Evolutionary conservation across 2,888 invertebrate genomes (phyloP), one percentile per base, ranked within the genome.

Genomic region (Oxyscelio sp.): DNA sequence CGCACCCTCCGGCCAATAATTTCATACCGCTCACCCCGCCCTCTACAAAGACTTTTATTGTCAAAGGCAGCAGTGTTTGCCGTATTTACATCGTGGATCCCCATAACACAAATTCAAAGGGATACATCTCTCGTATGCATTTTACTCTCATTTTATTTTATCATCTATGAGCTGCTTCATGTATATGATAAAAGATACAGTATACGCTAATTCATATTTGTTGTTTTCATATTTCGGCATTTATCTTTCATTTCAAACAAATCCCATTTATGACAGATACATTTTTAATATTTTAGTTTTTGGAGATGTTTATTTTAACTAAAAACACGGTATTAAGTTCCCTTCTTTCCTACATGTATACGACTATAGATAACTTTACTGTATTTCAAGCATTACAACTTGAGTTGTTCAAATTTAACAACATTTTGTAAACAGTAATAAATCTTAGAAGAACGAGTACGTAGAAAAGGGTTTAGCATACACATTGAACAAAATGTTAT

Each of bases 1-100:
- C 70, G 54, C 81, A 61, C 85, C 83, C 87, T 84, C 82, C 54
- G 80, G 85, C 77, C 86, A 84, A 85, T 86, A 83, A 86, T 87
- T 87, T 79, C 78, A 75, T 31, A 56, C 80, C 52, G 70, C 65
- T 68, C 70, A 59, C 70, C 59, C 74, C 61, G 80, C 66, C 9
- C 17, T 48, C 21, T 17, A 81, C 81, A 81, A 81, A 81, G 81
- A 74, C 81, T 80, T 80, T 74, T 68, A 80, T 80, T 80, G 80
- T 80, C 80, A 73, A 80, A 80, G 80, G 80, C 74, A 75, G 61
- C 74, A 43, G 34, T 81, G 68, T 81, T 81, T 81, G 68, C 54
- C 56, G 68, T 70, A 75, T 81, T 81, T 81, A 81, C 74, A 73
- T 73, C 80, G 74, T 11, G 81, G 73, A 81, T 73, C 71, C 65